Evolutionary conservation across 2,888 invertebrate genomes (phyloP).

Genomic region (Phlogophora meticulosa): DNA sequence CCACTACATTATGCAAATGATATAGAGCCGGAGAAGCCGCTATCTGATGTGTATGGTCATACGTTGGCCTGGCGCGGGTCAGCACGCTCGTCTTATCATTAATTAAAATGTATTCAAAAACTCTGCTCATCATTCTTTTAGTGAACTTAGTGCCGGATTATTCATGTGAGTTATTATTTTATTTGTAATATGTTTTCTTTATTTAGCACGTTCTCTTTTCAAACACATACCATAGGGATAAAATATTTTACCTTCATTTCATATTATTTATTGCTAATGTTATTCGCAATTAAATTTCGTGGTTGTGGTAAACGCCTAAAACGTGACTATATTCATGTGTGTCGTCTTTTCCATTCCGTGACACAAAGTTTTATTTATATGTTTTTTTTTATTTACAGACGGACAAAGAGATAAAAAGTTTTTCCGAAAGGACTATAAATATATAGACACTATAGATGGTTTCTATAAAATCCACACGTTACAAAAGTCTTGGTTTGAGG

Average conservation of each 20-base stretch:
- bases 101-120: constrained; percentile 44
- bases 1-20: constrained; percentile 30
- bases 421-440: constrained; percentile 82
- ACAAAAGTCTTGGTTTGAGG: constrained; percentile 76
- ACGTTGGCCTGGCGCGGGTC: background rate
- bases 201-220: background rate
- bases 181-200: background rate
- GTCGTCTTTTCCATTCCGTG: background rate
- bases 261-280: no score
- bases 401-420: constrained; percentile 74
- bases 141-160: constrained; percentile 33
- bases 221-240: background rate
- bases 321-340: background rate
- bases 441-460: constrained; percentile 69
- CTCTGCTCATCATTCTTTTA: constrained; percentile 35
- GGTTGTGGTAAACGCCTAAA: background rate
- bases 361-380: background rate
- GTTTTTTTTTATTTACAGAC: constrained; percentile 65
- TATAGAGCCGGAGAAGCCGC: constrained; percentile 4
- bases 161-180: constrained; percentile 51
- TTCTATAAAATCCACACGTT: constrained; percentile 84
- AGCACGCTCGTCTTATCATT: constrained; percentile 12
- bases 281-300: background rate
- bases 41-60: constrained; percentile 15
- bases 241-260: background rate